A percentile compares a stretch with the other conserved stretches of the same genome.
phyloP scores from a whole-genome alignment of 1,140 invertebrate genomes.

The Nasonia vitripennis region DNA sequence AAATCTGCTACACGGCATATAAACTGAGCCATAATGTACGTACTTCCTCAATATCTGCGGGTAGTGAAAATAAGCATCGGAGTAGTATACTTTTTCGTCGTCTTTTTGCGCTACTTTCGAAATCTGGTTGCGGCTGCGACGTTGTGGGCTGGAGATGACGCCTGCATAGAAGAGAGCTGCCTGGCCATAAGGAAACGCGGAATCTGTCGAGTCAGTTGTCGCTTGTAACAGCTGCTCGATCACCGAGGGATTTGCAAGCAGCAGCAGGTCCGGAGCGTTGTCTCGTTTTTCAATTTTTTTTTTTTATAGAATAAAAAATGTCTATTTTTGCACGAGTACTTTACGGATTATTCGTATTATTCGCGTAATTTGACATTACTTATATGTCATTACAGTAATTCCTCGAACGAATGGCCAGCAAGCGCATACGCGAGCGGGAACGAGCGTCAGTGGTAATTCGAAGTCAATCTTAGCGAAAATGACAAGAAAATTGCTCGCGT shows the following conservation, averaged over 20 bases:
- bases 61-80: neutral
- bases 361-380: too few species aligned
- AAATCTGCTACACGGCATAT: neutral
- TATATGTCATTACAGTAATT: too few species aligned
- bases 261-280: neutral
- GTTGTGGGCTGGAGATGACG: neutral
- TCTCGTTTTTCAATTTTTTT: conserved; percentile 1
- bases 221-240: conserved; percentile 26
- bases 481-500: conserved; percentile 34
- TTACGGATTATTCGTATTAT: too few species aligned
- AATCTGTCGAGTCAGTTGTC: conserved; percentile 46
- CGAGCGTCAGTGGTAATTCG: neutral
- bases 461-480: conserved; percentile 40
- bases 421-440: neutral
- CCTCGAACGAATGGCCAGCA: too few species aligned
- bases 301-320: neutral
- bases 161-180: neutral
- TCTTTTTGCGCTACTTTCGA: conserved; percentile 13
- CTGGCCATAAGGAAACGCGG: conserved; percentile 40
- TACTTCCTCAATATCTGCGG: conserved; percentile 28
- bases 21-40: neutral
- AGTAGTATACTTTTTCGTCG: neutral
- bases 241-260: neutral
- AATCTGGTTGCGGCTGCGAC: neutral
- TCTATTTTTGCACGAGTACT: too few species aligned